A percentile compares a stretch with the other conserved stretches of the same genome.
phyloP scores from a whole-genome alignment of 2,113 vertebrate genomes.

The Pheucticus melanocephalus region DNA sequence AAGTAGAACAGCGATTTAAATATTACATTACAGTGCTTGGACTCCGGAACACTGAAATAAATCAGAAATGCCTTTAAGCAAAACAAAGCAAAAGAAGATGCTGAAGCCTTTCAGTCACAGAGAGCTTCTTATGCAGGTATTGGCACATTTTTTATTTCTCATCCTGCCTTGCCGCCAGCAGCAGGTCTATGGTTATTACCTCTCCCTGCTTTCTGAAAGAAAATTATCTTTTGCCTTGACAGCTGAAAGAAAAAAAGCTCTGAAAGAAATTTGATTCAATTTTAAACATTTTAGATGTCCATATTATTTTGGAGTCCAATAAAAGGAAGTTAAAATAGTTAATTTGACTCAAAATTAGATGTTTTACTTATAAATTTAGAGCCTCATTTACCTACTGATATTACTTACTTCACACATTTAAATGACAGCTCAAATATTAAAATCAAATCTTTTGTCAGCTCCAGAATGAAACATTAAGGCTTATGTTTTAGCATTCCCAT shows the following conservation, averaged over 20 bases:
- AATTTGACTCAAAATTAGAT: neutral
- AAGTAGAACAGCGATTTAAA: neutral
- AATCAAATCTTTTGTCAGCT: neutral
- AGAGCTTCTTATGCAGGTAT: neutral
- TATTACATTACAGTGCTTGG: neutral
- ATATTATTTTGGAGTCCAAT: neutral
- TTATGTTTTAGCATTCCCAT: neutral
- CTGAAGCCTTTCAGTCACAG: neutral
- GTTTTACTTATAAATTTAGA: neutral
- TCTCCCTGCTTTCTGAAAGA: neutral
- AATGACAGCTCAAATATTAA: neutral
- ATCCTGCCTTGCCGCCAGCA: neutral
- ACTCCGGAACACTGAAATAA: neutral
- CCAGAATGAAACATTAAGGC: neutral
- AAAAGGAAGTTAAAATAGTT: neutral
- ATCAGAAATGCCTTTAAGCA: neutral
- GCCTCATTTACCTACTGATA: neutral
- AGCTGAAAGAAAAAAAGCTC: neutral
- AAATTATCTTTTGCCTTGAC: neutral
- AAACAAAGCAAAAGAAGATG: neutral
- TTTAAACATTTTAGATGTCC: neutral
- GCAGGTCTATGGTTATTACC: neutral
- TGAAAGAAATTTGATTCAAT: neutral
- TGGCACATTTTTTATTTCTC: neutral
- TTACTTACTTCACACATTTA: neutral